phyloP scores from a whole-genome alignment of 2,888 invertebrate genomes.

The Drosophila paramelanica region DNA sequence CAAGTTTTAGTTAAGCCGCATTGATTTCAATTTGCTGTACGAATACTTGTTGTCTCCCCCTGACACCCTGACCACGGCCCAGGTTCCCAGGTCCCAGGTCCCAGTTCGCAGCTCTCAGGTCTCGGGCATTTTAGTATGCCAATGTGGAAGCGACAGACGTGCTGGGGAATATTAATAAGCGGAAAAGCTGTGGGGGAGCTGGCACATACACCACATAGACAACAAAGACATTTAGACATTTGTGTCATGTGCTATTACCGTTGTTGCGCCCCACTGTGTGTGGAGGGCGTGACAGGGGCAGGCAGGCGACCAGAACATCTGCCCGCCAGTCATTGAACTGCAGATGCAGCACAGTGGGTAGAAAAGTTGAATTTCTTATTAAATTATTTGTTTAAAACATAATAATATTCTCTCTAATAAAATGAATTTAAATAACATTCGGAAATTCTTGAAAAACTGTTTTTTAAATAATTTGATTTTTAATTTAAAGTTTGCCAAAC shows the following conservation, averaged over 20 bases:
- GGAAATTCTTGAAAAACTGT: no score
- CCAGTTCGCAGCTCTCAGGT: slow-evolving; percentile 7
- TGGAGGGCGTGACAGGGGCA: slow-evolving; percentile 39
- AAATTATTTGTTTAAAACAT: no score
- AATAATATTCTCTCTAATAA: no score
- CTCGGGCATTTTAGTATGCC: slow-evolving; percentile 50
- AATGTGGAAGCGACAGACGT: slow-evolving; percentile 55
- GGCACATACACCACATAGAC: slow-evolving; percentile 18
- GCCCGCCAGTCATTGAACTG: slow-evolving; percentile 69
- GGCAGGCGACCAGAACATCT: slow-evolving; percentile 58
- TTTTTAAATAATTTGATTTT: no score
- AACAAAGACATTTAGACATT: slow-evolving; percentile 56
- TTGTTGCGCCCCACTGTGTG: slow-evolving; percentile 57
- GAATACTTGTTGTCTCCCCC: slow-evolving; percentile 10
- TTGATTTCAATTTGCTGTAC: slow-evolving; percentile 53
- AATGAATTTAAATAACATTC: no score
- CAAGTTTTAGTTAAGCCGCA: slow-evolving; percentile 59
- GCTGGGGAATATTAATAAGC: slow-evolving; percentile 76
- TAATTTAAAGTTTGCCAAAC: no score
- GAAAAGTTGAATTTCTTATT: background rate
- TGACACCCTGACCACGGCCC: slow-evolving; percentile 15
- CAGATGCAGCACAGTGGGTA: slow-evolving; percentile 57
- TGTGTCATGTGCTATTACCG: slow-evolving; percentile 72
- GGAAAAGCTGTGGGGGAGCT: slow-evolving; percentile 69
- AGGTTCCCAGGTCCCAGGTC: slow-evolving; percentile 12